Conservation (phyloP, 2,113 vertebrate species). For the Siniperca knerii region DNA sequence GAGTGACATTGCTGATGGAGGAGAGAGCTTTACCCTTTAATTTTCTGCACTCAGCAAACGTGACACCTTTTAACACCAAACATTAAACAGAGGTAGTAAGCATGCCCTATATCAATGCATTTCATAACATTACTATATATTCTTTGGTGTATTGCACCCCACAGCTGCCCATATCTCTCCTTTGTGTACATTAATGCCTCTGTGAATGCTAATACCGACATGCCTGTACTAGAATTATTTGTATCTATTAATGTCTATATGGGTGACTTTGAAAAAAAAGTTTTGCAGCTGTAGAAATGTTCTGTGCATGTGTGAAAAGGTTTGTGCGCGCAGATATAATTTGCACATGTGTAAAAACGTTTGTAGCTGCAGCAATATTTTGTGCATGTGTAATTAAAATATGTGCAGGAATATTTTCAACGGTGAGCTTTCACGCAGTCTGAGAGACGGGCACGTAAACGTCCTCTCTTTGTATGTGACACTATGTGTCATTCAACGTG, state of each 20-base stretch:
- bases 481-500: too few relatives aligned
- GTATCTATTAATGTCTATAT: constrained; percentile 15
- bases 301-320: too few relatives aligned
- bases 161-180: neutral
- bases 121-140: neutral
- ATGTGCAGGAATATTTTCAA: too few relatives aligned
- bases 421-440: too few relatives aligned
- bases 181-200: neutral
- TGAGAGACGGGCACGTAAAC: too few relatives aligned
- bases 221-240: neutral
- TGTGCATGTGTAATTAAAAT: too few relatives aligned
- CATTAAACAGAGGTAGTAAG: neutral
- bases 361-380: too few relatives aligned
- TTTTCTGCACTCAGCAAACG: constrained; percentile 9
- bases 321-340: too few relatives aligned
- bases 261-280: too few relatives aligned
- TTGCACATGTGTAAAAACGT: too few relatives aligned
- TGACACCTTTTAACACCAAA: constrained; percentile 6
- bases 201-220: neutral
- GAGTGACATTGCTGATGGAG: constrained; percentile 10
- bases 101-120: neutral
- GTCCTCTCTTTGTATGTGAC: too few relatives aligned
- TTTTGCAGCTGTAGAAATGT: too few relatives aligned
- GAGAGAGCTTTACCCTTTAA: neutral
- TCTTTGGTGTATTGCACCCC: neutral